These are phyloP conservation scores for Tiaroga cobitis DNA, from an alignment of 2,797 vertebrate genomes.

Conservation along the genomic window DNA sequence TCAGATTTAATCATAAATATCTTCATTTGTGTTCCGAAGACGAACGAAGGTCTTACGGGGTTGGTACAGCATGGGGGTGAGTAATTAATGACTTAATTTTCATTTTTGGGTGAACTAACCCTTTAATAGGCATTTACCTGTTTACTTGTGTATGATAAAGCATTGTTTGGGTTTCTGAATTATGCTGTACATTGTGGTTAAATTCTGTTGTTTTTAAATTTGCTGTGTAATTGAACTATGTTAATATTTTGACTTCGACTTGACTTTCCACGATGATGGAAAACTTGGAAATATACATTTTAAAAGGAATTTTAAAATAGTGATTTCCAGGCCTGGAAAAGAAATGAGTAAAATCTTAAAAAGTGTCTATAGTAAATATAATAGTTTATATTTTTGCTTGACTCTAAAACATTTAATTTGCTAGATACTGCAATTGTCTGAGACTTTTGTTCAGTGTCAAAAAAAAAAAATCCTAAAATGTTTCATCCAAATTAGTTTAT, in stretches of 20 bases:
- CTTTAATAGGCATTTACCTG: background rate
- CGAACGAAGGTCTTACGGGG: too few species aligned
- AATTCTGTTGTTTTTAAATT: background rate
- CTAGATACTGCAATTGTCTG: background rate
- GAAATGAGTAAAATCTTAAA: background rate
- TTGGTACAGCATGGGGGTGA: too few species aligned
- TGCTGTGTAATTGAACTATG: background rate
- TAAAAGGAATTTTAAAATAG: background rate
- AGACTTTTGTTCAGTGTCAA: background rate
- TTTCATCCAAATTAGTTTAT: too few species aligned
- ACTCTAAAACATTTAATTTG: background rate
- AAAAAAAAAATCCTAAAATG: too few species aligned
- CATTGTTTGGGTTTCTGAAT: background rate
- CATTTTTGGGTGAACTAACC: too few species aligned
- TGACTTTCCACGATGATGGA: background rate
- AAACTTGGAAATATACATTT: background rate
- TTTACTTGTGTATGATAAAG: background rate
- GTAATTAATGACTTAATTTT: too few species aligned
- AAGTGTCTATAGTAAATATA: background rate
- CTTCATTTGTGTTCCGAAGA: too few species aligned
- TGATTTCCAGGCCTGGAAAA: background rate
- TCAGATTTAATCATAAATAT: too few species aligned
- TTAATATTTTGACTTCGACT: background rate
- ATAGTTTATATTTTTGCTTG: too few species aligned
- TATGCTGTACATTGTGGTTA: background rate